These are phyloP conservation scores for western clawed frog (Xenopus tropicalis) DNA, from an alignment of 2,113 vertebrate species.

Conservation along the genomic window UCB_Xtro_10.0 CM004452.2:28573501-28574000, in stretches of 20 bases:
- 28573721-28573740: too few species aligned
- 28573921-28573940: slow-evolving; percentile 96
- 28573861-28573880: slow-evolving; percentile 88
- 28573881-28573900: slow-evolving; percentile 92
- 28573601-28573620: too few species aligned
- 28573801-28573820: slow-evolving; percentile 95
- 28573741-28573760: too few species aligned
- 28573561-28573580: too few species aligned
- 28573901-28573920: slow-evolving; percentile 97
- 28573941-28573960: slow-evolving; percentile 99
- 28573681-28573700: too few species aligned
- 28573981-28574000: slow-evolving; percentile 87
- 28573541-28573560: too few species aligned
- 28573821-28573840: slow-evolving; percentile 87
- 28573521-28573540: too few species aligned
- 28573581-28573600: too few species aligned
- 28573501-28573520: too few species aligned
- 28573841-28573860: slow-evolving; percentile 92
- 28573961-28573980: slow-evolving; percentile 93
- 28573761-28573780: slow-evolving; percentile 82
- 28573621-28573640: too few species aligned
- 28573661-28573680: neutral
- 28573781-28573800: slow-evolving; percentile 92
- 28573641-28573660: neutral
- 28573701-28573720: too few species aligned